These are phyloP conservation scores for Neotoxoptera formosana DNA, from an alignment of 1,140 invertebrate species.

Conservation along the genomic window DNA sequence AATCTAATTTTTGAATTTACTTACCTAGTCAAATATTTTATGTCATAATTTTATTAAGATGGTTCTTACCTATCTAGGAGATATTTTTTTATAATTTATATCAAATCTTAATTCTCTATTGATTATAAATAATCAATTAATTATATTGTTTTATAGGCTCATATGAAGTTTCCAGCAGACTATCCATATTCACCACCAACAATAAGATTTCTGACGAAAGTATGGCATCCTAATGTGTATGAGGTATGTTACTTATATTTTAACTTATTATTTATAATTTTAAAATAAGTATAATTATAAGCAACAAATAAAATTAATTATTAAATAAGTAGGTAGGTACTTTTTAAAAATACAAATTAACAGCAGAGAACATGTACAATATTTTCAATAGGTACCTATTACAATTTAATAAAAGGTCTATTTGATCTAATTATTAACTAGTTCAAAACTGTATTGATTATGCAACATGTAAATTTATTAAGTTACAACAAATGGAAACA, in stretches of 20 bases:
- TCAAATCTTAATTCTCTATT: neutral
- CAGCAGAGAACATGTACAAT: neutral
- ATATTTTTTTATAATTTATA: neutral
- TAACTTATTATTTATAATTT: neutral
- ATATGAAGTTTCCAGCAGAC: conserved; percentile 96
- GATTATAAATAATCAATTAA: neutral
- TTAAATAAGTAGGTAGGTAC: neutral
- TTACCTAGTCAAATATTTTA: neutral
- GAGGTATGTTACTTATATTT: conserved; percentile 76
- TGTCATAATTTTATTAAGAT: neutral
- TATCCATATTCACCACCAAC: conserved; percentile 98
- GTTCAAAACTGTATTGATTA: conserved; percentile 30
- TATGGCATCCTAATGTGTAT: conserved; percentile 99
- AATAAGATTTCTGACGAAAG: conserved; percentile 97
- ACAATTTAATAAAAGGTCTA: neutral
- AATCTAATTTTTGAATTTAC: neutral
- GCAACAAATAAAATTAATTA: neutral
- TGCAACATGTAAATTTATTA: neutral
- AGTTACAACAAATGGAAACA: neutral
- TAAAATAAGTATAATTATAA: neutral
- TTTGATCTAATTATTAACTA: conserved; percentile 14
- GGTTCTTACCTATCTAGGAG: neutral
- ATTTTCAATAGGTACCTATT: neutral
- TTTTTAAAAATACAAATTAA: neutral
- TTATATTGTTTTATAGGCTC: conserved; percentile 76